Evolutionary conservation across 2,113 vertebrate genomes (phyloP).

Genomic region (Thomomys bottae): DNA sequence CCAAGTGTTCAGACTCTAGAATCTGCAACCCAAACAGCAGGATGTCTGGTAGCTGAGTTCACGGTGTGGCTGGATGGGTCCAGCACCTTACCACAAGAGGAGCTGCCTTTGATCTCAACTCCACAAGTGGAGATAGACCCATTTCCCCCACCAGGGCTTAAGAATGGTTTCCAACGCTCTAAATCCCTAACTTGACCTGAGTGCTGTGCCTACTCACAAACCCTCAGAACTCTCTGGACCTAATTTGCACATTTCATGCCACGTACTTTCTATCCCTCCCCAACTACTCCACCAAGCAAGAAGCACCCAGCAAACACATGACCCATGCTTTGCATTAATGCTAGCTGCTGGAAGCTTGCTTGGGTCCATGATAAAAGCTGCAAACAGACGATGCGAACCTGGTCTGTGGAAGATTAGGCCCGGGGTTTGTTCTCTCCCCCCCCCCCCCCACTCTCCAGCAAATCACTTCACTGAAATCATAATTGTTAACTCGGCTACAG

Average conservation of each 20-base stretch:
- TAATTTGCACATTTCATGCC: background rate
- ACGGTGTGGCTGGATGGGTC: background rate
- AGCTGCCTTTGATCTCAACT: no score
- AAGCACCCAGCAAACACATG: background rate
- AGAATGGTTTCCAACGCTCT: background rate
- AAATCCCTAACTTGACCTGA: background rate
- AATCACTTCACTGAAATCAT: constrained; percentile 59
- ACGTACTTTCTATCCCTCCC: background rate
- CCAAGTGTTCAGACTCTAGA: background rate
- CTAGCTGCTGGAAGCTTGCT: background rate
- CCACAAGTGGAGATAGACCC: background rate
- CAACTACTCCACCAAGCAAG: background rate
- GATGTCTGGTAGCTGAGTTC: background rate
- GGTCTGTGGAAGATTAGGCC: background rate
- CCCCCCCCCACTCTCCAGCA: constrained; percentile 16
- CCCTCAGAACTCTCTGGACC: background rate
- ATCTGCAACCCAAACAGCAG: background rate
- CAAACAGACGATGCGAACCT: background rate
- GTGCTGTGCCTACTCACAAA: background rate
- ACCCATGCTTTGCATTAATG: background rate
- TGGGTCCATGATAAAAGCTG: background rate
- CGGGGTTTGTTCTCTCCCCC: no score
- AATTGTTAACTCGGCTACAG: constrained; percentile 58
- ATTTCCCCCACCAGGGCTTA: rapidly evolving
- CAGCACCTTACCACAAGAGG: background rate